phyloP scores from a whole-genome alignment of 2,797 vertebrate species.

The Ctenopoma kingsleyae region DNA sequence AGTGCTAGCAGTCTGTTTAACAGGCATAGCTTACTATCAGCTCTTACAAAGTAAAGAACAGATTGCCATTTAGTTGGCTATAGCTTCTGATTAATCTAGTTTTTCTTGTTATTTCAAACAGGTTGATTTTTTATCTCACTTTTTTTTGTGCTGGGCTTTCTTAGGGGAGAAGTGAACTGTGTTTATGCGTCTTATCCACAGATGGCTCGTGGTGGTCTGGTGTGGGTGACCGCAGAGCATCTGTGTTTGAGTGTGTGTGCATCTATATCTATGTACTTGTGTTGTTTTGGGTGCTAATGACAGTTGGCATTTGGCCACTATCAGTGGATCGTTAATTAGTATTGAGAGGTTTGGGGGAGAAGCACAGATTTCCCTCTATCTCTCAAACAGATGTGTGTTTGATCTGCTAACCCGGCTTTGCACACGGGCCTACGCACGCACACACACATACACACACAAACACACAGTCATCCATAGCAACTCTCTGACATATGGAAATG shows the following conservation, averaged over 20 bases:
- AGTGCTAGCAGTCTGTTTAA: slow-evolving; percentile 59
- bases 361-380: slow-evolving; percentile 76
- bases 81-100: not conserved
- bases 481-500: slow-evolving; percentile 66
- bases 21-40: slow-evolving; percentile 32
- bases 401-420: slow-evolving; percentile 74
- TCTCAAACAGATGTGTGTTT: slow-evolving; percentile 83
- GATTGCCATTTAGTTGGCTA: slow-evolving; percentile 13
- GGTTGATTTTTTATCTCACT: slow-evolving; percentile 11
- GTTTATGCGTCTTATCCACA: slow-evolving; percentile 52
- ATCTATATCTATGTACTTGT: slow-evolving; percentile 69
- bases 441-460: not conserved
- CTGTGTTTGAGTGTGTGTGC: slow-evolving; percentile 56
- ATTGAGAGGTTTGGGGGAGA: slow-evolving; percentile 84
- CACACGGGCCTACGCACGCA: slow-evolving; percentile 41
- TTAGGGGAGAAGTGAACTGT: slow-evolving; percentile 4
- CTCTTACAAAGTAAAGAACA: slow-evolving; percentile 18
- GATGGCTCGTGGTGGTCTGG: slow-evolving; percentile 56
- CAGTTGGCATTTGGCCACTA: slow-evolving; percentile 81
- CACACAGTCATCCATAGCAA: slow-evolving; percentile 44
- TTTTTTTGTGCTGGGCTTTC: slow-evolving; percentile 2
- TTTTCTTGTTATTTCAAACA: slow-evolving; percentile 5
- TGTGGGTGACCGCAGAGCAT: slow-evolving; percentile 61
- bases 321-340: slow-evolving; percentile 86
- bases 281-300: slow-evolving; percentile 74